Base-by-base conservation (phyloP, 2,797 vertebrate genomes). In the Alectoris magna region DNA sequence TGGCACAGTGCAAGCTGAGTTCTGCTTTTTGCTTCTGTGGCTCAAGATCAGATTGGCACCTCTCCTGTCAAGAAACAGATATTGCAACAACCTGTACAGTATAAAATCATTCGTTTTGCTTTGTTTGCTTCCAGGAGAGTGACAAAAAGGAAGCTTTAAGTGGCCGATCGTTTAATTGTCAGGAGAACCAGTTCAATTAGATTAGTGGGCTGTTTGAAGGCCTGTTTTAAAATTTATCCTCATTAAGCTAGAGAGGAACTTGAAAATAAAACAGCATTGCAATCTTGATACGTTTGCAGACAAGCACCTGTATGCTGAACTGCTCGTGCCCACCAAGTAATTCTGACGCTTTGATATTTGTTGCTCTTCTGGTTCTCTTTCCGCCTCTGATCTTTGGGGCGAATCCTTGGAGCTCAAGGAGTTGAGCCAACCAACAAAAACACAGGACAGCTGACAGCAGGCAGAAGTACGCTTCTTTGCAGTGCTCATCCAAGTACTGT, bases 321-420 rank as follows among this genome's bases (percentile, higher is more conserved):
- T 79, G 80, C 83, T 19, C 67, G 64, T 74, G 91, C 80, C 89
- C 87, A 71, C 58, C 82, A 84, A 82, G 85, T 82, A 71, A 46
- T 84, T 86, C 56, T 88, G 71, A 74, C 93, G 31, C 87, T 86
- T 85, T 88, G 84, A 84, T 91, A 79, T 84, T 85, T 87, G 87
- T 90, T 92, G 91, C 83, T 91, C 44, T 88, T 90, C 87, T 4
- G 46, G 83, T 95, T 91, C 51, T 59, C 58, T 90, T 44, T 94
- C 76, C 92, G 63, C 89, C 63, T 93, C 56, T 73, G 79, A 92
- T 92, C 56, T 92, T 93, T 0, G 0, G 83, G 79, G 46, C 1
- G 0, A 82, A 90, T 91, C 89, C 91, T 81, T 38, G 64, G 93
- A 91, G 91, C 94, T 92, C 73, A 68, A 82, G 94, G 87, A 95